Evolutionary conservation across 2,113 vertebrate species (phyloP), one percentile per base, ranked within the genome.

Genomic region (Anguilla japonica): DNA sequence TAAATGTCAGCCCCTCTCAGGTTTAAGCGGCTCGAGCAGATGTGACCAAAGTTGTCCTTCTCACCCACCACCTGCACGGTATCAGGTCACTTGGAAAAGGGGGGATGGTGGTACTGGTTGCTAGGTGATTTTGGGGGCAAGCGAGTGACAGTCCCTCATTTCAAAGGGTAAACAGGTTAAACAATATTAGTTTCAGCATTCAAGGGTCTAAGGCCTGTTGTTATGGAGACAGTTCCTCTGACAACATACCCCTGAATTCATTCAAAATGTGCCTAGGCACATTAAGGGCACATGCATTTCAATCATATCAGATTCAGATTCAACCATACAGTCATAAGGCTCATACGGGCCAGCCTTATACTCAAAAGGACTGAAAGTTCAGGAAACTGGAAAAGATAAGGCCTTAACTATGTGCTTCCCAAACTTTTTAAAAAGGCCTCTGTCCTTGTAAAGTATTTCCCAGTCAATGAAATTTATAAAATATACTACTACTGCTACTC

Each of bases 31-130:
- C 29, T 26, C 8, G 15, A 46, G 57, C 83, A 85, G 78, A 82
- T 84, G 87, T 63, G 85, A 5, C 79, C 43, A 8, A 29, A 39
- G 40, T 7, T 14, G 78, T 83, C 81, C 26, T 6, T 29, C 83
- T 57, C 57, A 50, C 56, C 14, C 84, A 85, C 88, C 87, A 90
- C 86, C 90, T 91, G 91, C 46, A 83, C 46, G 81, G 86, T 89
- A 89, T 93, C 91, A 90, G 87, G 89, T 91, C 84, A 81, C 89
- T 39, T 79, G 18, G 7, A 34, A 43, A 5, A 57, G 83, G 56
- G 57, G 63, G 84, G 84, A 85, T 82, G 79, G 75, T 86, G 87
- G 82, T n/a, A 29, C 60, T n/a, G 67, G 92, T 93, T 92, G 91
- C 92, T 88, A 89, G 87, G 92, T 79, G 57, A 91, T 84, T 83